Evolutionary conservation across 2,797 vertebrate species (phyloP).

Genomic region (Leptodactylus fallax): DNA sequence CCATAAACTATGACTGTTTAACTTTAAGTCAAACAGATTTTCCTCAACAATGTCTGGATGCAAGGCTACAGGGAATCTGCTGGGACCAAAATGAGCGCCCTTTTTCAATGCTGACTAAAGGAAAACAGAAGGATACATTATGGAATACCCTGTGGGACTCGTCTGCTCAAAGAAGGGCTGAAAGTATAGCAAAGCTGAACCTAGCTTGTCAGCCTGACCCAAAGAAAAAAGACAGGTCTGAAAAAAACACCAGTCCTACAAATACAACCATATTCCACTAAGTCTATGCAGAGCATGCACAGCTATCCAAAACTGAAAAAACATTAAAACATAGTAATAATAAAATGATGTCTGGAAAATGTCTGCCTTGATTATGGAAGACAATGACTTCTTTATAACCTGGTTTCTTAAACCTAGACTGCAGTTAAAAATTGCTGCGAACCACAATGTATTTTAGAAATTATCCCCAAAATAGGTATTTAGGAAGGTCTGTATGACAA

Average conservation of each 20-base stretch:
- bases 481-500: background rate
- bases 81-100: slow-evolving; percentile 27
- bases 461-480: background rate
- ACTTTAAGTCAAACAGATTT: slow-evolving; percentile 71
- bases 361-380: slow-evolving; percentile 9
- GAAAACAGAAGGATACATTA: slow-evolving; percentile 37
- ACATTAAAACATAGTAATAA: slow-evolving; percentile 8
- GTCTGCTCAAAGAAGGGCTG: background rate
- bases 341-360: slow-evolving; percentile 14
- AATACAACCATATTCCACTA: slow-evolving; percentile 3
- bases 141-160: slow-evolving; percentile 40
- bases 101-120: slow-evolving; percentile 27
- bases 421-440: background rate
- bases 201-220: slow-evolving; percentile 24
- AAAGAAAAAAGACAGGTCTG: slow-evolving; percentile 38
- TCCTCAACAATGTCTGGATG: slow-evolving; percentile 27
- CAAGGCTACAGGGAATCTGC: slow-evolving; percentile 14
- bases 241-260: slow-evolving; percentile 13
- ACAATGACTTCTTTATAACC: slow-evolving; percentile 26
- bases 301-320: background rate
- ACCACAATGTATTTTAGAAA: background rate
- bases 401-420: background rate
- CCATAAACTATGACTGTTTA: slow-evolving; percentile 67
- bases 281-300: background rate
- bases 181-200: background rate